Evolutionary conservation across 2,797 vertebrate species (phyloP).

Genomic region (Gallinago solitaria): DNA sequence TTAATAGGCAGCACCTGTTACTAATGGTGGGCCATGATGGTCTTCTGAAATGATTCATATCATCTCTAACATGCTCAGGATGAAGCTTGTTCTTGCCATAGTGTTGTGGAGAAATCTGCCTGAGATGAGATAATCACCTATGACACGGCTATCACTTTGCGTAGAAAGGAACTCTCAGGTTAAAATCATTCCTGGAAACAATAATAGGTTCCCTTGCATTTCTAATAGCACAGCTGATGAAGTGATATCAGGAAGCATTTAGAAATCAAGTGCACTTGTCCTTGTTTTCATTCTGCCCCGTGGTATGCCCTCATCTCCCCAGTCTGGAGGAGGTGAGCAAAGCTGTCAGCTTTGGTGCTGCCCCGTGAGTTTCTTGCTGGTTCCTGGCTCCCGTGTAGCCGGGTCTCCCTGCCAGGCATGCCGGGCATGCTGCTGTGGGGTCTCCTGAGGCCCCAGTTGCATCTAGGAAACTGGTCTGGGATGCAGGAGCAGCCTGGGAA

Average conservation of each 20-base stretch:
- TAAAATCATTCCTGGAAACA: neutral
- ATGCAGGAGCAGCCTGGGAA: neutral
- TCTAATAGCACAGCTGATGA: neutral
- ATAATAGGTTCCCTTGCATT: fast-evolving
- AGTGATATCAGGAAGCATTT: neutral
- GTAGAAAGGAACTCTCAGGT: neutral
- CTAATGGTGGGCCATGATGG: neutral
- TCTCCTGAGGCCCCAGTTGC: neutral
- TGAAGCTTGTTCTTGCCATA: neutral
- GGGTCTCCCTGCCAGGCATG: neutral
- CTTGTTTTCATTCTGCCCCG: neutral
- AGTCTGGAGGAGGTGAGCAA: neutral
- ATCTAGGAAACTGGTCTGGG: neutral
- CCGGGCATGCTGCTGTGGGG: fast-evolving
- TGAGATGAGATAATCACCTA: neutral
- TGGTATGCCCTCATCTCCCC: neutral
- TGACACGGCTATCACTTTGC: neutral
- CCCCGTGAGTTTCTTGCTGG: neutral
- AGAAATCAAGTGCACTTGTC: neutral
- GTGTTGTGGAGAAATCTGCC: neutral
- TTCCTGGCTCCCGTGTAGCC: neutral
- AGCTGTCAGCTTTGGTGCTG: neutral
- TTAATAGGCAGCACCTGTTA: neutral
- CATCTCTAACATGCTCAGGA: neutral
- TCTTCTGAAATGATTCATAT: neutral